A percentile compares a stretch with the other conserved stretches of the same genome.
Conservation (phyloP, 2,888 invertebrate species). For the Unio delphinus region DNA sequence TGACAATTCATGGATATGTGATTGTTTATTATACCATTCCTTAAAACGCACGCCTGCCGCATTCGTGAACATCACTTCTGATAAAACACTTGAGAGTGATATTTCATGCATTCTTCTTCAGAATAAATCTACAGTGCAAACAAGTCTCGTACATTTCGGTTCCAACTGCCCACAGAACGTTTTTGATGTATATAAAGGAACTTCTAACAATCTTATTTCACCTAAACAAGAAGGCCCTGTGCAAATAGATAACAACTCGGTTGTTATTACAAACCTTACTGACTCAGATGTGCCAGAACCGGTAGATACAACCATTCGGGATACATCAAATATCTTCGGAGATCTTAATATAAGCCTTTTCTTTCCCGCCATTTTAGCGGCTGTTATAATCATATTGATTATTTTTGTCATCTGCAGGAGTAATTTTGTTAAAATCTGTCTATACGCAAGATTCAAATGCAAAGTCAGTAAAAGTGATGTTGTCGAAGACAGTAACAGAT, state of each 20-base stretch:
- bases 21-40: conserved; percentile 36
- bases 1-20: conserved; percentile 40
- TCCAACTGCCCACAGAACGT: too few relatives aligned
- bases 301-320: not conserved
- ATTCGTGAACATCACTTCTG: conserved; percentile 7
- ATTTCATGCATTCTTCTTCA: not conserved
- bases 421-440: conserved; percentile 22
- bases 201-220: too few relatives aligned
- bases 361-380: conserved; percentile 26
- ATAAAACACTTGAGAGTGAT: not conserved
- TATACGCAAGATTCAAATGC: conserved; percentile 23
- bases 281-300: conserved; percentile 1
- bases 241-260: not conserved
- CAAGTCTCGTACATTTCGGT: not conserved
- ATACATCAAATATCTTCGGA: not conserved
- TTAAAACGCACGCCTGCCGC: conserved; percentile 17
- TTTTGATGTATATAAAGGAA: too few relatives aligned
- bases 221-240: too few relatives aligned
- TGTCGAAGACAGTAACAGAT: conserved; percentile 29
- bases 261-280: not conserved
- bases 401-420: conserved; percentile 21
- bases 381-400: conserved; percentile 35
- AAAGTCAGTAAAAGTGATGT: conserved; percentile 16
- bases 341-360: conserved; percentile 18
- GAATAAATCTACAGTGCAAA: not conserved